These are phyloP conservation scores for Tenthredo scrophulariae DNA, from an alignment of 2,888 invertebrate species.

Conservation along the genomic window DNA sequence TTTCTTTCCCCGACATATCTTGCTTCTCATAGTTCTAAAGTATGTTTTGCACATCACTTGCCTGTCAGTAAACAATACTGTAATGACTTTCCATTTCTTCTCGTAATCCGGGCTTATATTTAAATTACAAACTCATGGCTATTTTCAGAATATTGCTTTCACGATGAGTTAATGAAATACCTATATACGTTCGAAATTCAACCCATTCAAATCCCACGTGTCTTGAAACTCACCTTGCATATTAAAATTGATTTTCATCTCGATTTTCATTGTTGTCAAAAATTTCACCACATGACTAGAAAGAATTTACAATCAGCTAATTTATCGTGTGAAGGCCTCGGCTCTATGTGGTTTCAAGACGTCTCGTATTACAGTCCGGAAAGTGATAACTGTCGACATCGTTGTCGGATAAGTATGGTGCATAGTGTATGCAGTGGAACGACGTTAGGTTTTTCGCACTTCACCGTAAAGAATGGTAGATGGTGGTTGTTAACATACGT, in stretches of 20 bases:
- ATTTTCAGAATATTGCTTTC: neutral
- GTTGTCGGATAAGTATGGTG: slow-evolving; percentile 10
- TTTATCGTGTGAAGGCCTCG: neutral
- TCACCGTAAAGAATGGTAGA: neutral
- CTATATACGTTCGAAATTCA: neutral
- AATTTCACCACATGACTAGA: neutral
- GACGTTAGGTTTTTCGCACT: neutral
- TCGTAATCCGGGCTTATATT: neutral
- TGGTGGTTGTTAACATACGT: slow-evolving; percentile 1
- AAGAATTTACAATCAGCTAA: neutral
- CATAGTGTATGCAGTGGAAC: neutral
- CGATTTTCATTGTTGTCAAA: neutral
- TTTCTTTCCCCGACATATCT: neutral
- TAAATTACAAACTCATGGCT: too few species aligned
- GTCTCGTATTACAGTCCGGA: neutral
- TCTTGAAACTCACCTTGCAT: neutral
- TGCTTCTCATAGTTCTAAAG: neutral
- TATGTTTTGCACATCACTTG: neutral
- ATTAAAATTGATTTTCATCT: neutral
- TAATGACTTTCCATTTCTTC: neutral
- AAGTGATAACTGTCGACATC: slow-evolving; percentile 6
- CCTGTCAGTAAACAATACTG: neutral
- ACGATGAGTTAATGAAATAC: neutral
- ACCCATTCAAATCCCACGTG: neutral
- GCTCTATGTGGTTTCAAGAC: neutral